Conservation (phyloP, 2,113 vertebrate species). For the Chaetorhynchus papuensis region DNA sequence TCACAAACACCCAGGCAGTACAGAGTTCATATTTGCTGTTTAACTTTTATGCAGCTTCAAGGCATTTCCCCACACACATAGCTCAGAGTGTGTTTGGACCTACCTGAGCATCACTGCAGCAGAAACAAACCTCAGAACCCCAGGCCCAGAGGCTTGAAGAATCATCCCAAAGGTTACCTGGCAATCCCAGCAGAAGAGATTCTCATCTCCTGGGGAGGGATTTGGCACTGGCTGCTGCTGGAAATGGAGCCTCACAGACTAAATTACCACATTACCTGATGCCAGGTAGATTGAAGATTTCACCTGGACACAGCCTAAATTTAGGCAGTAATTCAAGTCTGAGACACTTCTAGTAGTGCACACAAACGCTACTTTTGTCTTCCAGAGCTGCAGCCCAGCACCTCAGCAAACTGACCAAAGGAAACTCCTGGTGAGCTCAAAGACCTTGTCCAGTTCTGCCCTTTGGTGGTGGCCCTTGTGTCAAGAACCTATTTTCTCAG, state of each 20-base stretch:
- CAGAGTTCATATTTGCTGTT: neutral
- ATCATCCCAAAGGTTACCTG: neutral
- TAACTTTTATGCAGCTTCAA: neutral
- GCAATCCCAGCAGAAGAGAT: neutral
- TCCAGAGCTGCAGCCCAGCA: neutral
- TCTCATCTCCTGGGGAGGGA: neutral
- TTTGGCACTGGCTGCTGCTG: neutral
- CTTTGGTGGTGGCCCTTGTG: fast-evolving
- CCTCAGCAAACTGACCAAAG: fast-evolving
- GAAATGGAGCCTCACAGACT: neutral
- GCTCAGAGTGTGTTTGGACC: neutral
- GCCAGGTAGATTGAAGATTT: neutral
- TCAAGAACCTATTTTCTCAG: neutral
- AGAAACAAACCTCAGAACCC: neutral
- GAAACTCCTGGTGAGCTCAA: neutral
- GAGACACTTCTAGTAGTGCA: neutral
- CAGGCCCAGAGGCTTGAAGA: neutral
- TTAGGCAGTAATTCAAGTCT: neutral
- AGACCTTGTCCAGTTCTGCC: neutral
- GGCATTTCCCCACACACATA: fast-evolving
- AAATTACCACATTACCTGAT: neutral
- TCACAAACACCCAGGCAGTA: neutral
- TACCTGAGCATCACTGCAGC: neutral
- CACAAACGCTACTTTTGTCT: fast-evolving
- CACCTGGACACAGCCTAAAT: neutral